These are phyloP conservation scores for Ara ararauna DNA, from an alignment of 2,797 vertebrate species.

Conservation along the genomic window DNA sequence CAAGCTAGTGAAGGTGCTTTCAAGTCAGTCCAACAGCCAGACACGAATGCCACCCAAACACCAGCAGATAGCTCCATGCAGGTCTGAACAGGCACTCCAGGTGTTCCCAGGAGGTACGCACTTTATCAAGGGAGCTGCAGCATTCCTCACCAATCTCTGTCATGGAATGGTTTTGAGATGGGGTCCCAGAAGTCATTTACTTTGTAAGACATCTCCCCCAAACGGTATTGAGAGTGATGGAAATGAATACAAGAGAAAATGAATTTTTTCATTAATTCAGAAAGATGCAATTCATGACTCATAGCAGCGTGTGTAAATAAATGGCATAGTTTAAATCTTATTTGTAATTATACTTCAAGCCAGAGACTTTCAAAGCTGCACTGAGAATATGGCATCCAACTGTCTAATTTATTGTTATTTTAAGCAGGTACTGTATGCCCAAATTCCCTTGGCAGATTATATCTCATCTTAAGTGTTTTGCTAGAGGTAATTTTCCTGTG, in stretches of 20 bases:
- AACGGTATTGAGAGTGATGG: not conserved
- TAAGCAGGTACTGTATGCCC: conserved; percentile 50
- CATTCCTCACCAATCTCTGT: conserved; percentile 10
- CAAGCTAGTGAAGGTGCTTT: not conserved
- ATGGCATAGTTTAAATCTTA: conserved; percentile 44
- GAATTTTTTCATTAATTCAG: conserved; percentile 39
- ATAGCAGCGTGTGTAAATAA: conserved; percentile 16
- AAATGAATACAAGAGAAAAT: conserved; percentile 35
- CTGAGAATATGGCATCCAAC: conserved; percentile 14
- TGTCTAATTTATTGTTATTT: conserved; percentile 67
- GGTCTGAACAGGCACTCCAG: not conserved
- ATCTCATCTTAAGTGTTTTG: conserved; percentile 54
- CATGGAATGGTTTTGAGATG: not conserved
- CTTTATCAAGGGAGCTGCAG: not conserved
- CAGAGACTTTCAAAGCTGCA: conserved; percentile 35
- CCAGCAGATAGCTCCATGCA: not conserved
- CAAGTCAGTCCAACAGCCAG: conserved; percentile 18
- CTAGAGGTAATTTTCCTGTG: conserved; percentile 53
- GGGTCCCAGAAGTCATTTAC: not conserved
- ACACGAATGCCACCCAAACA: conserved; percentile 8
- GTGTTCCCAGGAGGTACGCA: not conserved
- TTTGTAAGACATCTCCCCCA: not conserved
- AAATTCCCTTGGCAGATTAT: conserved; percentile 58
- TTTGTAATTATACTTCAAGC: conserved; percentile 51
- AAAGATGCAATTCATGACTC: conserved; percentile 12